A percentile compares a stretch with the other conserved stretches of the same genome.
These are phyloP conservation scores for Clarias pachynema DNA, from an alignment of 2,797 vertebrate species.

Conservation along the genomic window DNA sequence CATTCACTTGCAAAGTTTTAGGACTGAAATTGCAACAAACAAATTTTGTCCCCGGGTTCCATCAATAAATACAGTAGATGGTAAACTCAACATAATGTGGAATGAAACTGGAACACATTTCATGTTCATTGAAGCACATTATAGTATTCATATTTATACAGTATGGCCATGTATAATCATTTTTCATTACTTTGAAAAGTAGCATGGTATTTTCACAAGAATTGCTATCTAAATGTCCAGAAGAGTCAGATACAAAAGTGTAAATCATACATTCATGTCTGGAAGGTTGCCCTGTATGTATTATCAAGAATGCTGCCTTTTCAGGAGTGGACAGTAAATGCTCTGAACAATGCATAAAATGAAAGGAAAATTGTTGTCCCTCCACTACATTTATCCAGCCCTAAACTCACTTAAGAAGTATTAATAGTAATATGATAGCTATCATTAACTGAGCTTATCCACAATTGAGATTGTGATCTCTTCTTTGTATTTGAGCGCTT, in stretches of 20 bases:
- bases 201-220: background rate
- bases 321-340: background rate
- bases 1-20: no score
- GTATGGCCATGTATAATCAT: background rate
- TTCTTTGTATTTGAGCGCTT: constrained; percentile 43
- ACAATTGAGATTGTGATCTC: constrained; percentile 38
- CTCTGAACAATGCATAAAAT: background rate
- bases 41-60: no score
- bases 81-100: no score
- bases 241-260: background rate
- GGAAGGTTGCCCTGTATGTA: background rate
- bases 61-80: no score
- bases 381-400: constrained; percentile 10
- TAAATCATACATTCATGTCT: background rate
- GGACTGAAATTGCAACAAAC: no score
- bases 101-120: no score
- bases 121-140: no score
- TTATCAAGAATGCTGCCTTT: background rate
- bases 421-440: constrained; percentile 35
- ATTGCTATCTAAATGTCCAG: background rate
- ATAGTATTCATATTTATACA: background rate
- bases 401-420: constrained; percentile 17
- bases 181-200: background rate
- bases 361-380: constrained; percentile 31
- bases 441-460: constrained; percentile 36